A percentile compares a stretch with the other conserved stretches of the same genome.
Conservation (phyloP, 1,140 invertebrate species). For the Heliothis subflexa region DNA sequence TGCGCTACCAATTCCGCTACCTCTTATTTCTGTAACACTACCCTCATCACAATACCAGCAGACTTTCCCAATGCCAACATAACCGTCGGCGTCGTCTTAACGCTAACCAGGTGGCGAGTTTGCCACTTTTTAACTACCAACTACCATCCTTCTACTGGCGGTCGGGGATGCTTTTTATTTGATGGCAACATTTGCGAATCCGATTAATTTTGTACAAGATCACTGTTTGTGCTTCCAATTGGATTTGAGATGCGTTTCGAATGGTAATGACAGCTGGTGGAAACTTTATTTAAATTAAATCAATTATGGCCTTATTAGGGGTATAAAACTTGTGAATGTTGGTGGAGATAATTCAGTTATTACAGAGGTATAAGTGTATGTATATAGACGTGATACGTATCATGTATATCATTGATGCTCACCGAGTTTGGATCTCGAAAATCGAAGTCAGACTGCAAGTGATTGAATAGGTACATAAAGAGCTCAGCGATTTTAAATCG, state of each 20-base stretch:
- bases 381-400: too few species aligned
- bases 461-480: too few species aligned
- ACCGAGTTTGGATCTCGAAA: too few species aligned
- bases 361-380: too few species aligned
- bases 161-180: constrained; percentile 32
- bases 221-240: background rate
- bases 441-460: too few species aligned
- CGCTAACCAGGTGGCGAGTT: constrained; percentile 38
- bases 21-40: background rate
- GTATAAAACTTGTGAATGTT: background rate
- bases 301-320: background rate
- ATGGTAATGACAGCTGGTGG: constrained; percentile 13
- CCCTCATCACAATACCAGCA: background rate
- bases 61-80: background rate
- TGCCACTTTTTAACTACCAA: constrained; percentile 37
- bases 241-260: background rate
- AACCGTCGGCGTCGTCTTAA: constrained; percentile 19
- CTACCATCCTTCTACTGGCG: constrained; percentile 1
- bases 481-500: too few species aligned
- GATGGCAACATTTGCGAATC: constrained; percentile 8
- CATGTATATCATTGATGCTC: too few species aligned
- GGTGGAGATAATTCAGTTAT: too few species aligned
- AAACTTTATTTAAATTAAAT: background rate
- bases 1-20: background rate
- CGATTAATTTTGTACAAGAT: constrained; percentile 39